These are phyloP conservation scores for Colaptes auratus DNA, from an alignment of 2,113 vertebrate genomes.

Conservation along the genomic window DNA sequence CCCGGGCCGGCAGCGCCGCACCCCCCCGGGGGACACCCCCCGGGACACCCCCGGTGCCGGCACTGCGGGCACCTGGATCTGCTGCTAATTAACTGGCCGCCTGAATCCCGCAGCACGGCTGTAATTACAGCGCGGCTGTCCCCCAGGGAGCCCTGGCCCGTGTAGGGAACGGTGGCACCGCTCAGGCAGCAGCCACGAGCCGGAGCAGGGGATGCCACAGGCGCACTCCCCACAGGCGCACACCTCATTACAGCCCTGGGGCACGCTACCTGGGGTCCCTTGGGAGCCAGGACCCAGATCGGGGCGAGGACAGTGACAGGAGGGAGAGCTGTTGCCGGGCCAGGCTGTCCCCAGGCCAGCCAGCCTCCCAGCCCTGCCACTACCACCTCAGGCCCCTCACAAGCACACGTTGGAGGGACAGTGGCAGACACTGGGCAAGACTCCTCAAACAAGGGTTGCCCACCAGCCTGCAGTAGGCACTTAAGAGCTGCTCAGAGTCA, in stretches of 20 bases:
- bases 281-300: too few species aligned
- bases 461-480: background rate
- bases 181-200: background rate
- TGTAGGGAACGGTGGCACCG: accelerated
- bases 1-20: background rate
- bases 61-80: background rate
- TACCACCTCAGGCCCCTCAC: accelerated
- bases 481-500: background rate
- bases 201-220: too few species aligned
- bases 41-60: background rate
- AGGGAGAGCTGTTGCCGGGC: background rate
- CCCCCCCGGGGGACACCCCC: background rate
- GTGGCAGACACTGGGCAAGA: accelerated
- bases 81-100: background rate
- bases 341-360: background rate
- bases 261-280: background rate
- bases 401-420: background rate
- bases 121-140: background rate
- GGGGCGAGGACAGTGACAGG: background rate
- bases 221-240: accelerated
- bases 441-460: background rate
- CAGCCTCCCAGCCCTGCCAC: background rate
- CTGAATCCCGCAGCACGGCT: background rate
- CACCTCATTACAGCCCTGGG: background rate
- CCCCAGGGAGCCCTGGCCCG: background rate